Percentiles rank a stretch among this genome's conserved stretches.
Evolutionary conservation across 2,113 vertebrate genomes (phyloP).

Genomic region (Chlamydotis undulata): DNA sequence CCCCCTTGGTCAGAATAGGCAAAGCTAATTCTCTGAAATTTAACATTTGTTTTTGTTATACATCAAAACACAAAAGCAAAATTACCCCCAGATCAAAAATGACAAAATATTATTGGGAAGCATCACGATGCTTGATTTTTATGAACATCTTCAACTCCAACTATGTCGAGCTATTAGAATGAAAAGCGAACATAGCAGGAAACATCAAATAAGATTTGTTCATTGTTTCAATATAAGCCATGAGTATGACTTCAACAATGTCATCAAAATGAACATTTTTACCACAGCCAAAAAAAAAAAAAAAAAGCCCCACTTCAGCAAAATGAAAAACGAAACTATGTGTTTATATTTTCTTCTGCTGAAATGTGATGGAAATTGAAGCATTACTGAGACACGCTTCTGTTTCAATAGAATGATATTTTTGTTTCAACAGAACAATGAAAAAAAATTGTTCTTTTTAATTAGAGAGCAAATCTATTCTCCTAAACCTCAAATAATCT

Average conservation of each 20-base stretch:
- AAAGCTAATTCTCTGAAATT: background rate
- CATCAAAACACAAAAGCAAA: constrained; percentile 28
- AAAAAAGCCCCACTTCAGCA: background rate
- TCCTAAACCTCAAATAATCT: background rate
- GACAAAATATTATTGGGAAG: constrained; percentile 15
- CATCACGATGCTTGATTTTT: background rate
- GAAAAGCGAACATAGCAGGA: background rate
- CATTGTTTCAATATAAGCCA: constrained; percentile 9
- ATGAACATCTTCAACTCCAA: constrained; percentile 10
- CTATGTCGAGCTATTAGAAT: background rate
- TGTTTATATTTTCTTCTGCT: background rate
- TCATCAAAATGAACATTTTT: constrained; percentile 17
- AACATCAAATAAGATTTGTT: constrained; percentile 41
- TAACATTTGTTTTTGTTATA: background rate
- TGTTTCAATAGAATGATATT: background rate
- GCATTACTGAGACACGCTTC: background rate
- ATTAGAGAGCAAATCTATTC: background rate
- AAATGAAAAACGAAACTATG: background rate
- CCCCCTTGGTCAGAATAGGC: background rate
- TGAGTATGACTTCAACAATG: constrained; percentile 19
- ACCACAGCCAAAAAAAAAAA: background rate
- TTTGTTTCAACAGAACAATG: background rate
- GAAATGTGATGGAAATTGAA: constrained; percentile 19
- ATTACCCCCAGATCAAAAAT: background rate
- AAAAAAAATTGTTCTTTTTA: background rate